These are phyloP conservation scores for Archips xylosteana DNA, from an alignment of 2,888 invertebrate genomes.

Conservation along the genomic window DNA sequence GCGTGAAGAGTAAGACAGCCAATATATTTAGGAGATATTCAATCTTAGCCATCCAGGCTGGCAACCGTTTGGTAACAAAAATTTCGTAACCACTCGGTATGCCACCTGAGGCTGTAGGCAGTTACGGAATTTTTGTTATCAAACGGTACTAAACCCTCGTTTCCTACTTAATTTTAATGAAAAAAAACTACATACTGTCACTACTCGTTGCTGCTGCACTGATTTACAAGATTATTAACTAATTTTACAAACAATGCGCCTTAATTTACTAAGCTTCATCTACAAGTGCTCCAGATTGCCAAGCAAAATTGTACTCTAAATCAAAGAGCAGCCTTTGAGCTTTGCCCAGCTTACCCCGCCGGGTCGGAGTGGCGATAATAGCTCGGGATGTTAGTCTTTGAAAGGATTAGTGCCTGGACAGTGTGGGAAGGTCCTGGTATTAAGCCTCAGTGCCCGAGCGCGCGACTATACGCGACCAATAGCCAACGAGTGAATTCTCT, in stretches of 20 bases:
- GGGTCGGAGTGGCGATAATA: constrained; percentile 22
- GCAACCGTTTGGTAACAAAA: no score
- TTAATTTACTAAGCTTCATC: not conserved
- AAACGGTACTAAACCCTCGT: not conserved
- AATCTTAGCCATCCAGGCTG: no score
- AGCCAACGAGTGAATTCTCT: no score
- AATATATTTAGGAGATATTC: no score
- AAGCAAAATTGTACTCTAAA: constrained; percentile 8
- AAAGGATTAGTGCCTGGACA: constrained; percentile 33
- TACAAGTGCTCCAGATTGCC: not conserved
- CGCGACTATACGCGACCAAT: no score
- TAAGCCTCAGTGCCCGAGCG: not conserved
- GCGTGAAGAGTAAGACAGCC: no score
- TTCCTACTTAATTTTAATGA: not conserved
- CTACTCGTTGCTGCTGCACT: not conserved
- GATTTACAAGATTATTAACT: not conserved
- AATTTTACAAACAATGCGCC: not conserved
- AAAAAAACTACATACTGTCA: not conserved
- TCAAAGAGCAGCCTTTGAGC: constrained; percentile 15
- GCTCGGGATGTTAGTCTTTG: constrained; percentile 29
- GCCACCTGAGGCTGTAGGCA: no score
- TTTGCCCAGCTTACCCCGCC: constrained; percentile 15
- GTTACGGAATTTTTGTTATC: no score
- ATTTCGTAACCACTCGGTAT: no score
- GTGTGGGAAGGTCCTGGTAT: constrained; percentile 18